These are phyloP conservation scores for Addax nasomaculatus DNA, from an alignment of 2,113 vertebrate genomes.

Conservation along the genomic window DNA sequence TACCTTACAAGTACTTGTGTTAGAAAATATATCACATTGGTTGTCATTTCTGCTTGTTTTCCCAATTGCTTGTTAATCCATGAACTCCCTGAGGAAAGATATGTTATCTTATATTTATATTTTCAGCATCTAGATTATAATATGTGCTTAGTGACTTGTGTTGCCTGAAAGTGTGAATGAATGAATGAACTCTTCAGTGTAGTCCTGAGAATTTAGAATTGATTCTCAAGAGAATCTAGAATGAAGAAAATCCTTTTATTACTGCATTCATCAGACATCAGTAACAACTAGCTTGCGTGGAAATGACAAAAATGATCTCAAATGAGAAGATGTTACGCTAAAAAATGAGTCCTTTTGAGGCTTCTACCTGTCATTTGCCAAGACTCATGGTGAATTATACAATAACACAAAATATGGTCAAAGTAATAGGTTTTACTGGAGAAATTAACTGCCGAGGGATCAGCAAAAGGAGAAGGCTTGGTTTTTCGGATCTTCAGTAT, in stretches of 20 bases:
- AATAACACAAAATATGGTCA: background rate
- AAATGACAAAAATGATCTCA: constrained; percentile 6
- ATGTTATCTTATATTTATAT: background rate
- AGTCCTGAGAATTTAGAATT: background rate
- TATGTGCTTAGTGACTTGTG: background rate
- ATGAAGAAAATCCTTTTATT: background rate
- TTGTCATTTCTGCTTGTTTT: background rate
- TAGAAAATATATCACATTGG: background rate
- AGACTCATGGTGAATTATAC: background rate
- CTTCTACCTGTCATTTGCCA: background rate
- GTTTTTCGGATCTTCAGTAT: background rate
- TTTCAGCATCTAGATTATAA: background rate
- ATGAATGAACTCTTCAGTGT: background rate
- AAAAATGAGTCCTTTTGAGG: background rate
- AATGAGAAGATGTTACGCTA: background rate
- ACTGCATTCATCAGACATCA: background rate
- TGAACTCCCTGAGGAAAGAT: background rate
- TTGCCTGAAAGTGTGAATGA: background rate
- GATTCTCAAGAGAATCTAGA: background rate
- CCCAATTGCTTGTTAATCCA: background rate
- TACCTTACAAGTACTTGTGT: background rate
- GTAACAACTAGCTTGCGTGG: background rate
- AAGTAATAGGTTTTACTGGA: background rate
- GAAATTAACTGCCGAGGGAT: background rate
- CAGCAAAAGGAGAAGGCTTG: background rate